phyloP scores from a whole-genome alignment of 2,113 vertebrate species.

The Orientallactaga bullata region DNA sequence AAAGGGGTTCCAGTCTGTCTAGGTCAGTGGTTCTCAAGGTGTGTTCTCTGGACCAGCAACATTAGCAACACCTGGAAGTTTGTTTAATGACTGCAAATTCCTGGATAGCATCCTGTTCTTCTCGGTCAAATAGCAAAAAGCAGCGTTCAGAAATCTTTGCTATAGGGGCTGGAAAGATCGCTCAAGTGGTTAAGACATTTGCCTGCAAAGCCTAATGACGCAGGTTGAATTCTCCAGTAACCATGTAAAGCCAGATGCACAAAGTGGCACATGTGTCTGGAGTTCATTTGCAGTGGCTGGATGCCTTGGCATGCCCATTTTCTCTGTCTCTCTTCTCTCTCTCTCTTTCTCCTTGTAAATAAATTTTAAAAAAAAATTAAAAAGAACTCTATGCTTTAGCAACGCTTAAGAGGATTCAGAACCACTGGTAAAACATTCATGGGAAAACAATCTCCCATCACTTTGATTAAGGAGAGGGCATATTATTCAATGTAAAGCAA shows the following conservation, averaged over 20 bases:
- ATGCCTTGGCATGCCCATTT: too few species aligned
- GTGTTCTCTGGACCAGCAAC: not conserved
- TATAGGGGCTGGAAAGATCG: too few species aligned
- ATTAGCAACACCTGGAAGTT: not conserved
- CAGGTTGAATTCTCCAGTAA: too few species aligned
- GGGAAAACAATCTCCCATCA: not conserved
- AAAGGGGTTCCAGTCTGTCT: not conserved
- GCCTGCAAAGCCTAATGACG: too few species aligned
- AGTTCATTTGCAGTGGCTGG: too few species aligned
- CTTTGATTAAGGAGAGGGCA: not conserved
- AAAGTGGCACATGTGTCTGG: too few species aligned
- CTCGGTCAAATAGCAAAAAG: not conserved
- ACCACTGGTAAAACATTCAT: not conserved
- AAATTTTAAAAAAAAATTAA: too few species aligned
- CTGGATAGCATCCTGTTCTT: not conserved
- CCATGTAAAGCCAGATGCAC: too few species aligned
- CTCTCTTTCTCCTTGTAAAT: too few species aligned
- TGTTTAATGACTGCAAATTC: not conserved
- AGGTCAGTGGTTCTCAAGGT: too few species aligned
- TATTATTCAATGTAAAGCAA: not conserved
- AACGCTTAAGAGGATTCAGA: not conserved
- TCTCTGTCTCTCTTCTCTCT: too few species aligned
- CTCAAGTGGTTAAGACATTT: too few species aligned
- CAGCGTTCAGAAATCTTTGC: not conserved
- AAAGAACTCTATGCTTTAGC: not conserved